Percentiles rank a stretch among this genome's conserved stretches.
Evolutionary conservation across 2,113 vertebrate species (phyloP).

Genomic region (Tragelaphus imberbis): DNA sequence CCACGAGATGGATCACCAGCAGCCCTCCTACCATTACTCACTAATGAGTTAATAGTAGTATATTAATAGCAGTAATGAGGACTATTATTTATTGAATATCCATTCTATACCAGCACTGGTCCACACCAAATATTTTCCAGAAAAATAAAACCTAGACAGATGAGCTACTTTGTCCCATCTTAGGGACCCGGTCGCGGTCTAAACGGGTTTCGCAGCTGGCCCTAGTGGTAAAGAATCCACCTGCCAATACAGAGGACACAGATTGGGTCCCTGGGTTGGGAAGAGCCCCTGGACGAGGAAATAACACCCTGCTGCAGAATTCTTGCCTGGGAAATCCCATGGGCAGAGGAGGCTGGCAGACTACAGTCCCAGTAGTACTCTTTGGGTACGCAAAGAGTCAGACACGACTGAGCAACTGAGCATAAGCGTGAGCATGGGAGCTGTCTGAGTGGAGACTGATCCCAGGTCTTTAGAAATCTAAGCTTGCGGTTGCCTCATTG

Average conservation of each 20-base stretch:
- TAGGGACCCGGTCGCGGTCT: neutral
- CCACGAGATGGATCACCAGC: accelerated
- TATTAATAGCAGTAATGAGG: neutral
- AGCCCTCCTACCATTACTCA: neutral
- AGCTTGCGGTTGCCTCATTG: too few species aligned
- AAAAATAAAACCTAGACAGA: neutral
- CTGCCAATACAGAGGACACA: neutral
- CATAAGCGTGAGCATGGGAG: neutral
- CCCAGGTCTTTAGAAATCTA: neutral
- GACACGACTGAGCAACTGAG: neutral
- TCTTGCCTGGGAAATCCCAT: neutral
- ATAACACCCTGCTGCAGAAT: neutral
- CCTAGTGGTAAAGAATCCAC: neutral
- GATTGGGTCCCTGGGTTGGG: neutral
- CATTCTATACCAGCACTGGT: neutral
- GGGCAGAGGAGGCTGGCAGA: neutral
- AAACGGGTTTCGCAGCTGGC: neutral
- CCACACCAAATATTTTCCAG: neutral
- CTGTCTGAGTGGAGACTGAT: neutral
- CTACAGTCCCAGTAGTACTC: neutral
- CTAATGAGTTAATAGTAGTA: neutral
- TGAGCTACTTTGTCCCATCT: neutral
- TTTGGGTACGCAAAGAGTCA: neutral
- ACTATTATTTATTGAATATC: neutral
- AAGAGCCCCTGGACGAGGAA: neutral